phyloP scores from a whole-genome alignment of 2,797 vertebrate species.

The Hapalemur alaotrensis region DNA sequence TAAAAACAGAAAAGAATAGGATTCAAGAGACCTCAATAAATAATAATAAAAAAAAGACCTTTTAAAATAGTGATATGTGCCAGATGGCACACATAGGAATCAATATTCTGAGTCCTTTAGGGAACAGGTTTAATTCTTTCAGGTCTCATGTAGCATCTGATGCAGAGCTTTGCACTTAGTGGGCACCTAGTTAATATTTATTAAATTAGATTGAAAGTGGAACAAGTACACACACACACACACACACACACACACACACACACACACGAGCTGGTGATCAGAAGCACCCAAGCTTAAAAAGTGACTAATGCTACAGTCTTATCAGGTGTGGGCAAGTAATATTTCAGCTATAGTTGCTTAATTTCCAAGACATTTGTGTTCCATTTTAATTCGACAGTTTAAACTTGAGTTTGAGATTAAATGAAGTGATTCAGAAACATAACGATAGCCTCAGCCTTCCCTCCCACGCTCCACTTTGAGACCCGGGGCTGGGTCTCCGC shows the following conservation, averaged over 20 bases:
- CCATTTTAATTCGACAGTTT: not conserved
- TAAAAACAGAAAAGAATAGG: conserved; percentile 40
- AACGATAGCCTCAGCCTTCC: not conserved
- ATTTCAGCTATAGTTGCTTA: not conserved
- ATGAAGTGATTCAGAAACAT: not conserved
- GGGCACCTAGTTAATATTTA: conserved; percentile 43
- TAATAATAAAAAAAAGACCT: conserved; percentile 38
- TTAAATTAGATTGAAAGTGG: not conserved
- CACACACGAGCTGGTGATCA: fast-evolving
- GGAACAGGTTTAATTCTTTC: conserved; percentile 30
- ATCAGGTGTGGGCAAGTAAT: not conserved
- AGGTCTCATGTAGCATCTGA: conserved; percentile 21
- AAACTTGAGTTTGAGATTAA: not conserved
- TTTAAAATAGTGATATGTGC: conserved; percentile 38
- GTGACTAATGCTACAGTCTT: not conserved
- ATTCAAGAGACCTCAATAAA: conserved; percentile 50
- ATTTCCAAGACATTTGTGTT: not conserved
- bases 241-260: too few species aligned
- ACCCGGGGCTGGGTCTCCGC: fast-evolving
- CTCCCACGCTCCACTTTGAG: not conserved
- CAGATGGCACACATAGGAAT: conserved; percentile 57
- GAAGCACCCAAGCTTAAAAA: not conserved
- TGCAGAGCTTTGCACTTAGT: conserved; percentile 31
- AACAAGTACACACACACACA: not conserved
- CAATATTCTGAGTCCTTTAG: conserved; percentile 44